Evolutionary conservation across 2,113 vertebrate species (phyloP), one percentile per base, ranked within the genome.

Genomic region (Corythornis cristatus): DNA sequence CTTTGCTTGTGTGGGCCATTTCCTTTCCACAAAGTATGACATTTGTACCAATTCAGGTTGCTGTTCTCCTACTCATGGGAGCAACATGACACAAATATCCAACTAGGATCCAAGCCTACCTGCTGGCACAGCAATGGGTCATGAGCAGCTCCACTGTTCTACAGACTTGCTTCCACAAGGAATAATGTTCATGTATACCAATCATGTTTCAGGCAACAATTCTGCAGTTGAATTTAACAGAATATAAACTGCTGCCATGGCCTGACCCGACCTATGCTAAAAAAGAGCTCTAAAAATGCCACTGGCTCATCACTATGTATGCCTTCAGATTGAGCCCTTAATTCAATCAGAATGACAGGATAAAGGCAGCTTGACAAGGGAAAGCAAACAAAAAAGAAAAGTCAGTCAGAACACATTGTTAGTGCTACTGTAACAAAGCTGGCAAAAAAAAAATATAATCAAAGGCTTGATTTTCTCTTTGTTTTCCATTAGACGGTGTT

Each of bases 351-450:
- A 93, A 64, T 50, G 82, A 74, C 26, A 62, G 29, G 25, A 31
- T 46, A 83, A 88, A 89, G 29, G 43, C 31, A 88, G 51, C 12
- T 20, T 58, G 51, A 74, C 8, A 90, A 43, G 26, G 25, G 28
- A 70, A 75, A 75, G 35, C 7, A 77, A 46, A 33, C 56, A 46
- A 33, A 58, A 99, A 66, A 37, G 57, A 45, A 33, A 58, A 15
- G n/a, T 85, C 61, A 89, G 40, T 74, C 78, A 92, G 75, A 86
- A 6, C 40, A 67, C 18, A 61, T 13, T 80, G 20, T 45, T 86
- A 81, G 33, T 61, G 26, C 17, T 65, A 43, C 10, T n/a, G 37
- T 56, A 90, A 73, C 42, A 75, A 89, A 83, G 14, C 75, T 56
- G 19, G 65, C 40, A 81, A 72, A 91, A 72, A 72, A 81, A 56